Evolutionary conservation across 2,113 vertebrate genomes (phyloP), one percentile per base, ranked within the genome.

Genomic region (Pelodiscus sinensis): DNA sequence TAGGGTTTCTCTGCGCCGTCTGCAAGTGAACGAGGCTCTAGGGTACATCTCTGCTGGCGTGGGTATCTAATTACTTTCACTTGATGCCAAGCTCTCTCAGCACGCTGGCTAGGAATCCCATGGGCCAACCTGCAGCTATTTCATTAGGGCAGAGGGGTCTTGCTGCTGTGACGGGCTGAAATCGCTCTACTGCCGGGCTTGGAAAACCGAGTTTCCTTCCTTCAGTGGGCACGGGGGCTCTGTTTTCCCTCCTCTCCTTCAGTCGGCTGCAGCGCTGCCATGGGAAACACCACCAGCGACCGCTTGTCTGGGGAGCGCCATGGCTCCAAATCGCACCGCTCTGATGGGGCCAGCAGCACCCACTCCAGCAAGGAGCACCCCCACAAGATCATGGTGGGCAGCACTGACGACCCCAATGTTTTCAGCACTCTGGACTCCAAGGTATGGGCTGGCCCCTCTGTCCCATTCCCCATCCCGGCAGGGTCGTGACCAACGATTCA

Each of bases 241-340:
- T 19, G 1, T 1, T 27, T 73, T 9, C 84, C 38, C 29, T 1
- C 86, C 81, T 79, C 52, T 56, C 27, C 0, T 92, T 89, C 52
- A 93, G 87, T 73, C 60, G 21, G 35, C 58, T 88, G 87, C 84
- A 89, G 85, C 94, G 85, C 94, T 79, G 90, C 50, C 96, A 99
- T 99, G 99, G 99, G 99, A 5, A 99, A 99, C 97, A 99, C 99
- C 81, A 95, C 98, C 73, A 99, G 99, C 12, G 99, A 99, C 57
- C 96, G 99, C 21, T 97, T 98, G 96, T 98, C 99, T 1, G 98
- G 97, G 50, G 99, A 99, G 57, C 99, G 99, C 73, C 99, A 99
- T 91, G 98, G 99, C 87, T 93, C 98, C 90, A 99, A 99, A 81
- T 94, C 98, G 24, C 98, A 99, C 21, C 99, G 99, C 62, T 96